Evolutionary conservation across 1,140 invertebrate species (phyloP), one percentile per base, ranked within the genome.

Genomic region (Cepaea nemoralis): DNA sequence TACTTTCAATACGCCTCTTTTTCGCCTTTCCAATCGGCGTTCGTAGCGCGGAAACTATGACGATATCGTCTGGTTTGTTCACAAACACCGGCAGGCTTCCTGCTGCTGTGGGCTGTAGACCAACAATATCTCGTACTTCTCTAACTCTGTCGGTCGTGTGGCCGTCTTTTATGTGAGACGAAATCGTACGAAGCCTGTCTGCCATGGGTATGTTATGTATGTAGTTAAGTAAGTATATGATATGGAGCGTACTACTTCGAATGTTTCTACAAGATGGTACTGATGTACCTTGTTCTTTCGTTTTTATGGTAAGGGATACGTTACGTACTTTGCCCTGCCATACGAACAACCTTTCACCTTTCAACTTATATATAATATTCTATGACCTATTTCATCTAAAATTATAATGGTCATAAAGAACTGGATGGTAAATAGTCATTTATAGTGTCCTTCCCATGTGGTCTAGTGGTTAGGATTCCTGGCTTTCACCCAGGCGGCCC

Each of bases 11-110:
- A 82, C 55, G 22, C 89, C 89, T 59, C 88, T 83, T 33, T n/a
- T 85, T 86, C 39, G 88, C 87, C 83, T 88, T 89, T 19, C 86
- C 87, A 40, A 90, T 89, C 0, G 89, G 88, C 59, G 89, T 90
- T 40, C 89, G 81, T 8, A 89, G 73, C 6, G 89, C 89, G 10
- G 87, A 86, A 0, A 90, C 85, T 81, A 90, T 86, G 19, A 89
- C 88, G 50, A 90, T 80, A 70, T 90, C 89, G 71, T 89, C 88
- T 24, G 85, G 83, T 40, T 77, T 84, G 40, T 70, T 45, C 50
- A 73, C 33, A 31, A 5, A 63, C n/a, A 78, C 81, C 16, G 80
- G 74, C 40, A 85, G 86, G 2, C n/a, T 8, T 0, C n/a, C 6
- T 1, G 59, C 16, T 2, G 59, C 59, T 31, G 59, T 63, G 3